These are phyloP conservation scores for Atrichornis clamosus DNA, from an alignment of 2,113 vertebrate species.

Conservation along the genomic window DNA sequence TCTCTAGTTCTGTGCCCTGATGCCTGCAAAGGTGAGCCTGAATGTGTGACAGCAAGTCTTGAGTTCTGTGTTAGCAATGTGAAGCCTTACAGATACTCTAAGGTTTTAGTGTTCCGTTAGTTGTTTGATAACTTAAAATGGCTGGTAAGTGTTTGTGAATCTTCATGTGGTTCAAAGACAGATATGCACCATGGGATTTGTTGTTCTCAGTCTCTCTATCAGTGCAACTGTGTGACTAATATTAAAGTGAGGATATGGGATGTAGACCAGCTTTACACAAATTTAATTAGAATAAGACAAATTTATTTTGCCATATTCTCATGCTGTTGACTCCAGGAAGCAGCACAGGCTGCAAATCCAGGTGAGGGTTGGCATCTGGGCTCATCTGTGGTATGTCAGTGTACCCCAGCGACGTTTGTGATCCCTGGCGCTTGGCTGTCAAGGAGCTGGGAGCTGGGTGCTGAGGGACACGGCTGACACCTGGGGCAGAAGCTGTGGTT, in stretches of 20 bases:
- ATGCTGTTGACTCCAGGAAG: not conserved
- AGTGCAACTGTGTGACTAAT: not conserved
- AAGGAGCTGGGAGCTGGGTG: not conserved
- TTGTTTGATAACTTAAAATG: not conserved
- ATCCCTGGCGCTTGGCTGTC: not conserved
- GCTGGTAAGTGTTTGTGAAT: not conserved
- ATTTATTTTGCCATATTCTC: fast-evolving
- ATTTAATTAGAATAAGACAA: not conserved
- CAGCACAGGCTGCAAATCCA: not conserved
- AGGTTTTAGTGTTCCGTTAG: not conserved
- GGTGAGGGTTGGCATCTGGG: not conserved
- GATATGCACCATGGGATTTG: too few relatives aligned
- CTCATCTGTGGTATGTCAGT: not conserved
- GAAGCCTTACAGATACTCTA: not conserved
- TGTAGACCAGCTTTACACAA: not conserved
- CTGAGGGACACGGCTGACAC: not conserved
- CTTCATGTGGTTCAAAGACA: not conserved
- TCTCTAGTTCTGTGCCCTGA: not conserved
- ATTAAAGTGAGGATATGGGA: not conserved
- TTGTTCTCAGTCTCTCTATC: not conserved
- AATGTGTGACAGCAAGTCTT: fast-evolving
- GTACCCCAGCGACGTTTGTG: too few relatives aligned
- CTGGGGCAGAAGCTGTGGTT: not conserved
- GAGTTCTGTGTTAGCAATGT: not conserved
- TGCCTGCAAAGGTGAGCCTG: not conserved